A percentile compares a stretch with the other conserved stretches of the same genome.
Conservation (phyloP, 2,113 vertebrate genomes). For the Crotalus viridis region DNA sequence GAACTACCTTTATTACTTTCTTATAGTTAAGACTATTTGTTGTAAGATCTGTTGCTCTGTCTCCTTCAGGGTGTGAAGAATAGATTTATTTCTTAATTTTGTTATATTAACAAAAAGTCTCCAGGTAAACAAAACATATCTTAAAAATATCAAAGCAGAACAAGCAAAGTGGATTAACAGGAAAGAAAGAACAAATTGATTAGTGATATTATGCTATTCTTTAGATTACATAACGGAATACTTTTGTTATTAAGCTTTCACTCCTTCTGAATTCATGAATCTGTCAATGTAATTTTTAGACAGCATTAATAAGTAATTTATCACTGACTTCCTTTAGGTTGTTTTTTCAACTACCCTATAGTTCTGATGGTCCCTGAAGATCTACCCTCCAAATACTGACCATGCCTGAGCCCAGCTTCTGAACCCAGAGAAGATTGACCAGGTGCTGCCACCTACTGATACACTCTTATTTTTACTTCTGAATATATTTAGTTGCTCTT, state of each 20-base stretch:
- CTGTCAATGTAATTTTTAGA: background rate
- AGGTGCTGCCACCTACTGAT: background rate
- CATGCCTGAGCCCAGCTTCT: background rate
- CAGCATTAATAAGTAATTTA: background rate
- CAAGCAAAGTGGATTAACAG: background rate
- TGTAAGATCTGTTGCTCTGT: background rate
- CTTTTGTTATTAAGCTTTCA: background rate
- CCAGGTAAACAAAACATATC: conserved; percentile 16
- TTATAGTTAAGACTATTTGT: background rate
- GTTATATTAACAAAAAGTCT: conserved; percentile 18
- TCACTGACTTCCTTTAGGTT: background rate
- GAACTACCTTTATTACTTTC: background rate
- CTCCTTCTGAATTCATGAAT: background rate
- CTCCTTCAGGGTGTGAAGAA: background rate
- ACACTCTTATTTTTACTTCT: background rate
- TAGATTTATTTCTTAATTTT: background rate
- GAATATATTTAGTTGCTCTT: background rate
- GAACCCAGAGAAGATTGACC: background rate
- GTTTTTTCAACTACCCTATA: background rate
- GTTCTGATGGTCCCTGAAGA: background rate
- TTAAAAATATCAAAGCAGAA: conserved; percentile 6
- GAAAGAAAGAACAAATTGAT: background rate
- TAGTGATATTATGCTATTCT: too few species aligned
- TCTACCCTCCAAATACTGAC: background rate
- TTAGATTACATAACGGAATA: background rate